Evolutionary conservation across 2,113 vertebrate genomes (phyloP), one percentile per base, ranked within the genome.

Genomic region (Sclerurus mexicanus): DNA sequence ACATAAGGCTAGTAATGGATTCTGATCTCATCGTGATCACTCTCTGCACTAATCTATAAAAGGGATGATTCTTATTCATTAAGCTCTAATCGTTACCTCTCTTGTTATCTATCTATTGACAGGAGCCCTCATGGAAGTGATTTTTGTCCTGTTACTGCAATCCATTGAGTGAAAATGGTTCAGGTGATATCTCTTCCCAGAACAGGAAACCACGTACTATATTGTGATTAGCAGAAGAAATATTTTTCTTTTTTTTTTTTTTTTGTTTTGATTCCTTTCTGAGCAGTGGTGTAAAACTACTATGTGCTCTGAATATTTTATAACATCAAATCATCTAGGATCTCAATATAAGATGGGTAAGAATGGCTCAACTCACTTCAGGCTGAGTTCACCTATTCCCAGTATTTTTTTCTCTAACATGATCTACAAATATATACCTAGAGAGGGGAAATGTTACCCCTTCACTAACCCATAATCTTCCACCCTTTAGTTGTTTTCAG

Each of bases 41-140:
- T 75, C 23, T 88, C 52, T 56, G 40, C 21, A 20, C 20, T 73
- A 44, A 83, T 79, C 78, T 89, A 69, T 95, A 83, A 73, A 66
- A 93, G n/a, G n/a, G 12, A 33, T 85, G 35, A 76, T 93, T 83
- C 31, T 79, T 23, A 92, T 69, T 96, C 71, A 76, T 94, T 95
- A 69, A 56, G 18, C 58, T 66, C 10, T 93, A 79, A 73, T 85
- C 0, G 0, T 68, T 91, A 37, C 44, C 39, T 89, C 40, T 82
- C 1, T 1, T 56, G 24, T 89, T 93, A 87, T 17, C 58, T 17
- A 3, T 82, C 44, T 91, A 64, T 93, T 89, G 85, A 85, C 49
- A 85, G 39, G 37, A 82, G 16, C 46, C 52, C 14, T 93, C 35
- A 49, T 4, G 8, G 66, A 93, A 73, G 40, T 75, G 58, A 33